These are phyloP conservation scores for Holotrichia oblita DNA, from an alignment of 1,140 invertebrate species.

Conservation along the genomic window DNA sequence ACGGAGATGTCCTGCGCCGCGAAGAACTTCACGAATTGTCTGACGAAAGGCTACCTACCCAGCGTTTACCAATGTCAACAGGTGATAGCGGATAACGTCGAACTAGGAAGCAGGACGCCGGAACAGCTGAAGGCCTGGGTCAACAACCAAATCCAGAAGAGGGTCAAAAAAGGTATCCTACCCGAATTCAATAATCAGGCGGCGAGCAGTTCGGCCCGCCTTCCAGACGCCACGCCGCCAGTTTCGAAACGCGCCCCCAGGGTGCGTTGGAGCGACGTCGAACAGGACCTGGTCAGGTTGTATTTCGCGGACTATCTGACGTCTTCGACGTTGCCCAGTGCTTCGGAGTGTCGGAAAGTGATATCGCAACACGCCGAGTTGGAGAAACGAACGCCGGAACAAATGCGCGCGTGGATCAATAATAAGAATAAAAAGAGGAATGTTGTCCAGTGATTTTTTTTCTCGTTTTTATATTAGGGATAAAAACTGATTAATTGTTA, in stretches of 20 bases:
- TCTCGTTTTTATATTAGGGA: too few relatives aligned
- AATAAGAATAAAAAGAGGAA: constrained; percentile 11
- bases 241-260: neutral
- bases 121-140: constrained; percentile 24
- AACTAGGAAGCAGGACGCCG: neutral
- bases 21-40: neutral
- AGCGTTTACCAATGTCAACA: constrained; percentile 19
- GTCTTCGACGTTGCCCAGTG: neutral
- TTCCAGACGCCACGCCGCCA: neutral
- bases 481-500: too few relatives aligned
- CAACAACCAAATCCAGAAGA: constrained; percentile 6
- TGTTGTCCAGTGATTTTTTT: neutral
- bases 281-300: neutral
- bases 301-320: neutral
- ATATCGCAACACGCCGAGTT: neutral
- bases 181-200: neutral
- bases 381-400: constrained; percentile 2
- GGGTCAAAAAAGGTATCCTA: neutral
- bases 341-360: neutral
- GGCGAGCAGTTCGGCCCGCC: neutral
- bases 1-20: neutral
- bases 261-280: neutral
- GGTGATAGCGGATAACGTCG: neutral
- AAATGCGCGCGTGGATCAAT: constrained; percentile 14
- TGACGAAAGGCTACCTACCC: constrained; percentile 22